A percentile compares a stretch with the other conserved stretches of the same genome.
Conservation (phyloP, 2,797 vertebrate species). For the Vireo griseus region DNA sequence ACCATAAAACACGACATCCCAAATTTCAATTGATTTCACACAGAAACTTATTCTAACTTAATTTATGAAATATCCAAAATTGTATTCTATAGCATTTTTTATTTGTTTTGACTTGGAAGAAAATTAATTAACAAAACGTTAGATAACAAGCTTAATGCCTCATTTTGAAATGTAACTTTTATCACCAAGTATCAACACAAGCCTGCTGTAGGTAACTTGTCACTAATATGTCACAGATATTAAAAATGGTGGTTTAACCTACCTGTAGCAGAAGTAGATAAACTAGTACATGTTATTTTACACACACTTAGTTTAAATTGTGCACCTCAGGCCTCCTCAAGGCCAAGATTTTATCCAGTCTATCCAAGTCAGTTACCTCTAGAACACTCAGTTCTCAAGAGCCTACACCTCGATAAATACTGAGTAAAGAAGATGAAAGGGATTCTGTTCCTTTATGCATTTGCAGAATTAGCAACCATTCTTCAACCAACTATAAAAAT, state of each 20-base stretch:
- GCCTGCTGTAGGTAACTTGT: not conserved
- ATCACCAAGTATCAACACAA: not conserved
- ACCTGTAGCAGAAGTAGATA: not conserved
- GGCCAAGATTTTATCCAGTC: not conserved
- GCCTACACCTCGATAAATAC: not conserved
- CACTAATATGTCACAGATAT: not conserved
- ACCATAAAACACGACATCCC: not conserved
- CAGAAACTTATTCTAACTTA: not conserved
- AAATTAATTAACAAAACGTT: not conserved
- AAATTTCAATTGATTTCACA: conserved; percentile 14
- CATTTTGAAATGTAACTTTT: not conserved
- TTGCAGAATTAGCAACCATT: not conserved
- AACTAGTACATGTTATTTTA: not conserved
- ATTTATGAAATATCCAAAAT: not conserved
- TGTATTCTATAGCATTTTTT: not conserved
- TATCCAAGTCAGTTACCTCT: not conserved
- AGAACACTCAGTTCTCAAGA: not conserved
- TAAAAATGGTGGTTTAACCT: not conserved
- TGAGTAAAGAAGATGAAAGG: not conserved
- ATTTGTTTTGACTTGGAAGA: not conserved
- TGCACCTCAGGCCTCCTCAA: not conserved
- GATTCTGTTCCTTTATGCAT: not conserved
- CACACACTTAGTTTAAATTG: not conserved
- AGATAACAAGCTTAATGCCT: not conserved
- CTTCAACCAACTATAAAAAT: not conserved